Conservation (phyloP, 2,888 invertebrate genomes). For the Plebejus melissa region DNA sequence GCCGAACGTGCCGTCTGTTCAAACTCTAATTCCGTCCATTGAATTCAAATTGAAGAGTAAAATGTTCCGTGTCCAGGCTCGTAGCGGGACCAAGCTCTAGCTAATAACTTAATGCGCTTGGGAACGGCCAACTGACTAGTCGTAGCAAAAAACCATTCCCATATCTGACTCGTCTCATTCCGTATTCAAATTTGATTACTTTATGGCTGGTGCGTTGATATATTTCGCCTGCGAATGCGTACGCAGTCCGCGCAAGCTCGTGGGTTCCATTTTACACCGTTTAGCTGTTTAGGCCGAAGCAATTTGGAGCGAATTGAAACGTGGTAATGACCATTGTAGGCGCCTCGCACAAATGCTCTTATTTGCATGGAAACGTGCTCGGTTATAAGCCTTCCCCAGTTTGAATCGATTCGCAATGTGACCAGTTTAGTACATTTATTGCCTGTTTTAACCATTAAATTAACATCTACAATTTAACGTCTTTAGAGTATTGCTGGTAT, state of each 20-base stretch:
- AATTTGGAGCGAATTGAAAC: constrained; percentile 62
- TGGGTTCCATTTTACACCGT: constrained; percentile 61
- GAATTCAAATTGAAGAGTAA: constrained; percentile 75
- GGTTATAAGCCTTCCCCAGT: constrained; percentile 51
- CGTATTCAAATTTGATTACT: constrained; percentile 45
- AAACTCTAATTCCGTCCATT: constrained; percentile 65
- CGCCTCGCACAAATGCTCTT: constrained; percentile 62
- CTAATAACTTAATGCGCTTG: constrained; percentile 76
- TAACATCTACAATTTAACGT: constrained; percentile 17
- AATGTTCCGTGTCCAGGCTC: constrained; percentile 56
- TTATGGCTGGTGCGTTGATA: constrained; percentile 47
- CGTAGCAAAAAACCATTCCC: constrained; percentile 19
- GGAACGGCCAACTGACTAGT: constrained; percentile 59
- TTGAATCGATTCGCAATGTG: constrained; percentile 48
- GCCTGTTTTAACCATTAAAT: constrained; percentile 36
- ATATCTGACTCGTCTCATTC: constrained; percentile 39
- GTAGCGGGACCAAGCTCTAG: constrained; percentile 63
- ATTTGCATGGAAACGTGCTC: constrained; percentile 68
- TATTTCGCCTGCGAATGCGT: constrained; percentile 50
- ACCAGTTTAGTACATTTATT: constrained; percentile 45
- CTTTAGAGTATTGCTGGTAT: neutral
- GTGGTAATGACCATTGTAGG: constrained; percentile 68
- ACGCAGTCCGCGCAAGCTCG: constrained; percentile 44
- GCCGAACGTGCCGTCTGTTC: constrained; percentile 49
- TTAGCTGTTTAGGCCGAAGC: constrained; percentile 62